Evolutionary conservation across 2,113 vertebrate genomes (phyloP), one percentile per base, ranked within the genome.

Genomic region (Rallus limicola): DNA sequence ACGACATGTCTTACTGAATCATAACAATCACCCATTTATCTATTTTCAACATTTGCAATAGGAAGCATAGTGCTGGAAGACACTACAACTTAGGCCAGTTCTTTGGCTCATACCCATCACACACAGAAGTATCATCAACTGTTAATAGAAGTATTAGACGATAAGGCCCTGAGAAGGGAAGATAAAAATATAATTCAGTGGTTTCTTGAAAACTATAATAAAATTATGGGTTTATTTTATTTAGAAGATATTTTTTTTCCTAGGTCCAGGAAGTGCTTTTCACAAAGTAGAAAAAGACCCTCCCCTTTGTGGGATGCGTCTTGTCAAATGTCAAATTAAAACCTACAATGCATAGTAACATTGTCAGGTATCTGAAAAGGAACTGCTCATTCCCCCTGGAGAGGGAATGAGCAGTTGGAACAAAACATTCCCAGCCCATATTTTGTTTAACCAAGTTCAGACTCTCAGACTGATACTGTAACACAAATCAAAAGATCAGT

Each of bases 51-150:
- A 10, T 56, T 56, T 52, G 8, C 19, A 65, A 16, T 11, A 76
- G 17, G 26, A 93, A 67, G 74, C 44, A 29, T 0, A 9, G 23
- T 84, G 13, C 20, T 74, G 18, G 46, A 74, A 79, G 18, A 40
- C 9, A 14, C 1, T 9, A 19, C 16, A 1, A 55, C 11, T 5
- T 31, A 71, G 16, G 7, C 1, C 4, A 6, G 15, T 79, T 63
- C 38, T 59, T 24, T 56, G 13, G 1, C 21, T 85, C 12, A n/a
- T 56, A 56, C 5, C 17, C 15, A 17, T 25, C n/a, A 55, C 11
- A 63, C 6, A 5, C 8, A 52, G 28, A 4, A 21, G 4, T 44
- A 67, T 38, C 78, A 78, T 44, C 5, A 86, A 16, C 8, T 7
- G 0, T 46, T n/a, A 6, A 24, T 13, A 28, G 34, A 82, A 69